Conservation (phyloP, 2,888 invertebrate genomes). For the Tuta absoluta region DNA sequence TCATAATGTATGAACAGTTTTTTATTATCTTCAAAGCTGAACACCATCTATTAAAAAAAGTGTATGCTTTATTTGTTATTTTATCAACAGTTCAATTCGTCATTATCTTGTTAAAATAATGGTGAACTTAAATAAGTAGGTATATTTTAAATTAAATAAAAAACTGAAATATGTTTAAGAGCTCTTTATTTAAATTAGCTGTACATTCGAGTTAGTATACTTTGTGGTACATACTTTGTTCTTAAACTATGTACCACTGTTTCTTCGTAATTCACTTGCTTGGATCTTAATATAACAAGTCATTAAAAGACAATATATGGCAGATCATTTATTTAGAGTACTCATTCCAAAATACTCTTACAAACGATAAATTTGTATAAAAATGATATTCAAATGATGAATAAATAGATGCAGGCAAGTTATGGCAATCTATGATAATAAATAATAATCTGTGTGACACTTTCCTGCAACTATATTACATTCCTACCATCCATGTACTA, state of each 20-base stretch:
- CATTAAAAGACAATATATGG: conserved; percentile 79
- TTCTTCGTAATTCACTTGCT: conserved; percentile 64
- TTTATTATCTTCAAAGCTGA: no score
- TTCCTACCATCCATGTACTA: conserved; percentile 65
- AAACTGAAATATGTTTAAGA: conserved; percentile 56
- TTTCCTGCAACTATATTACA: conserved; percentile 71
- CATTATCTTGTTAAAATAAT: neutral
- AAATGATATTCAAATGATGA: conserved; percentile 63
- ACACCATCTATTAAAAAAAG: no score
- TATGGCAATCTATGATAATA: conserved; percentile 76
- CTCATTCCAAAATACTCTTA: conserved; percentile 73
- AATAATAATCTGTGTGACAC: conserved; percentile 71
- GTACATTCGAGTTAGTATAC: conserved; percentile 82
- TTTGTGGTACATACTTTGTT: conserved; percentile 79
- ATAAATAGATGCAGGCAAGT: conserved; percentile 80
- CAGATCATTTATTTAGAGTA: conserved; percentile 80
- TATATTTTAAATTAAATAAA: conserved; percentile 26
- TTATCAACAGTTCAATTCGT: neutral
- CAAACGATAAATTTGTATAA: conserved; percentile 70
- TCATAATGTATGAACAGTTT: no score
- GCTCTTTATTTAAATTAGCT: conserved; percentile 81
- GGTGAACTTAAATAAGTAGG: conserved; percentile 17
- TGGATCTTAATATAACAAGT: conserved; percentile 71
- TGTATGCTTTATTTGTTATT: neutral
- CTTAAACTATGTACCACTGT: conserved; percentile 75